phyloP scores from a whole-genome alignment of 2,888 invertebrate genomes.

The Campoplex capitator region DNA sequence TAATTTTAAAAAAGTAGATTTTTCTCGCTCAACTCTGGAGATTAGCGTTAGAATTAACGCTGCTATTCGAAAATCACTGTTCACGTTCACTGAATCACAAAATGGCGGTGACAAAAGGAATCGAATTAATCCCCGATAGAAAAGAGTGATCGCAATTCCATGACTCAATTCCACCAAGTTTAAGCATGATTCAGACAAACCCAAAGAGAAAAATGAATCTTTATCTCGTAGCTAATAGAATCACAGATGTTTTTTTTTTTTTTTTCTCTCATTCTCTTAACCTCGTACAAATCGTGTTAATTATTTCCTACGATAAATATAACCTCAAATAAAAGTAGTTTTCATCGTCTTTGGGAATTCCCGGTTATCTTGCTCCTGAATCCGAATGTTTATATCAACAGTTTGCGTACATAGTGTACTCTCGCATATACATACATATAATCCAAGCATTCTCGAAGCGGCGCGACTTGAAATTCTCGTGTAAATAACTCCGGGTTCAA shows the following conservation, averaged over 20 bases:
- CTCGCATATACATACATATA: not conserved
- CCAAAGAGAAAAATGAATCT: not conserved
- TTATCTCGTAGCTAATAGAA: not conserved
- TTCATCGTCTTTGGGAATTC: conserved; percentile 22
- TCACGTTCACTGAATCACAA: not conserved
- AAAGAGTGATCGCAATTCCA: not conserved
- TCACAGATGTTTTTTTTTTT: not conserved
- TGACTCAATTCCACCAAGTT: not conserved
- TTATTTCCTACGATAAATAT: conserved; percentile 2
- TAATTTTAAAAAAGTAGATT: not conserved
- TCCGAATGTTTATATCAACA: conserved; percentile 50
- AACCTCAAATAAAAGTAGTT: conserved; percentile 38
- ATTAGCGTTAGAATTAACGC: not conserved
- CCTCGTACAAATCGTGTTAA: not conserved
- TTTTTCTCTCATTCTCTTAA: not conserved
- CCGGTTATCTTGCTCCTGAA: conserved; percentile 38
- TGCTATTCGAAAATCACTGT: not conserved
- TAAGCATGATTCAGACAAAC: not conserved
- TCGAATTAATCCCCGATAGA: not conserved
- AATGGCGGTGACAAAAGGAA: not conserved
- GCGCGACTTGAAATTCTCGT: conserved; percentile 31
- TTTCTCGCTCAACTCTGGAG: not conserved
- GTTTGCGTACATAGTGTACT: not conserved
- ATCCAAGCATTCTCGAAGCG: conserved; percentile 22
- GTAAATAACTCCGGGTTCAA: conserved; percentile 49